phyloP scores from a whole-genome alignment of 64 coral and sea anemone species.

The Stylophora pistillata region DNA sequence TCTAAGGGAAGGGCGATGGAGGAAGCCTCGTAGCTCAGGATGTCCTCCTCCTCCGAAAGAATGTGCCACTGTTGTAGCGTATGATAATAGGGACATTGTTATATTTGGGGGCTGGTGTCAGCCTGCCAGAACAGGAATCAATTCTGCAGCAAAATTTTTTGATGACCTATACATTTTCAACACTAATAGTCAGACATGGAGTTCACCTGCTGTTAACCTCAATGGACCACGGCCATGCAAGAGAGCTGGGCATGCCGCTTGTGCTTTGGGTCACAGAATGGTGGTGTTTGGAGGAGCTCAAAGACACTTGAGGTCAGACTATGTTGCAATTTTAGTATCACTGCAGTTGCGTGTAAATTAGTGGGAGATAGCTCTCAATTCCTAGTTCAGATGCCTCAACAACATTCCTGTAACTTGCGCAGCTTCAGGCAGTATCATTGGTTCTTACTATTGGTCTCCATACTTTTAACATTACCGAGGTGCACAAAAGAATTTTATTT shows the following conservation, averaged over 20 bases:
- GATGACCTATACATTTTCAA: constrained; percentile 78
- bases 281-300: constrained; percentile 96
- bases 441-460: too few species aligned
- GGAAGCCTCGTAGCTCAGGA: constrained; percentile 53
- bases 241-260: constrained; percentile 89
- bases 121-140: constrained; percentile 69
- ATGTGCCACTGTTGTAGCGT: constrained; percentile 81
- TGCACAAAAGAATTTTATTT: too few species aligned
- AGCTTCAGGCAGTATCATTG: too few species aligned
- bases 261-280: constrained; percentile 80
- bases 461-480: too few species aligned
- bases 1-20: constrained; percentile 81
- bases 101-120: constrained; percentile 98
- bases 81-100: constrained; percentile 59
- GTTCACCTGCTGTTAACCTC: constrained; percentile 4
- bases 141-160: constrained; percentile 78
- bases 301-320: constrained; percentile 84
- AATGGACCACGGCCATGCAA: constrained; percentile 63
- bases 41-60: constrained; percentile 83
- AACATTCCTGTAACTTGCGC: too few species aligned
- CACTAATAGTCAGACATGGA: constrained; percentile 62
- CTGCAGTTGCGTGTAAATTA: too few species aligned
- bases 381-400: too few species aligned
- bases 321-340: not conserved
- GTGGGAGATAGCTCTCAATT: too few species aligned